A percentile compares a stretch with the other conserved stretches of the same genome.
phyloP scores from a whole-genome alignment of 1,140 invertebrate species.

The Drosophila eugracilis region DNA sequence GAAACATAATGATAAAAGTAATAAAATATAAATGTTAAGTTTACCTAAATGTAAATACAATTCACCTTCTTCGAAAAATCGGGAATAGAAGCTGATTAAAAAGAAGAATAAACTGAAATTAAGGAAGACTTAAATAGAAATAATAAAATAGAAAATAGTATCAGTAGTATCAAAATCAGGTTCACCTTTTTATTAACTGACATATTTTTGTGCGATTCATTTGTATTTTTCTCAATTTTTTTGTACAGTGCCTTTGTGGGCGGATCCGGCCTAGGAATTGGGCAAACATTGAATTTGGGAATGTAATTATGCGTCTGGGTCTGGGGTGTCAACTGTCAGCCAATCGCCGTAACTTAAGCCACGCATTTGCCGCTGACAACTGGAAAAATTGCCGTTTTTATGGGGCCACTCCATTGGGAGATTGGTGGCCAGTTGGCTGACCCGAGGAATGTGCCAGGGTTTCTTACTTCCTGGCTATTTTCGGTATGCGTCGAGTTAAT shows the following conservation, averaged over 20 bases:
- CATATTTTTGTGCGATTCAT: too few species aligned
- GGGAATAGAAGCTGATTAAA: too few species aligned
- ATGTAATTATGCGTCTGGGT: conserved; percentile 70
- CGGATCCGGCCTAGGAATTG: conserved; percentile 1
- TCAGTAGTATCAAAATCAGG: too few species aligned
- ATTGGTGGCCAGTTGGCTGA: conserved; percentile 38
- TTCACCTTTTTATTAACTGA: too few species aligned
- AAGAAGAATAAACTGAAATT: too few species aligned
- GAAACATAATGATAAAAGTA: too few species aligned
- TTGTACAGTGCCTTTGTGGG: conserved; percentile 9
- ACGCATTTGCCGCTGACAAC: conserved; percentile 80
- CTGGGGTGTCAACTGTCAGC: conserved; percentile 78
- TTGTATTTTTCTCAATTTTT: not conserved
- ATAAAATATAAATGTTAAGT: too few species aligned
- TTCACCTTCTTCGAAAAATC: too few species aligned
- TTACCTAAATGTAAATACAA: too few species aligned
- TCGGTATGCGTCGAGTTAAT: conserved; percentile 74
- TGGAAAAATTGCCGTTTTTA: conserved; percentile 82
- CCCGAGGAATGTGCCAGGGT: conserved; percentile 53
- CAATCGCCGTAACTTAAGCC: conserved; percentile 79
- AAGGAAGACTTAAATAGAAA: too few species aligned
- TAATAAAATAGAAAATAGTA: too few species aligned
- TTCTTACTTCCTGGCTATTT: conserved; percentile 26
- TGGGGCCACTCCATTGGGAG: conserved; percentile 53
- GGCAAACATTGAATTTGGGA: conserved; percentile 8